These are phyloP conservation scores for Dipodomys ordii DNA, from an alignment of 2,113 vertebrate genomes.

Conservation along the genomic window DNA sequence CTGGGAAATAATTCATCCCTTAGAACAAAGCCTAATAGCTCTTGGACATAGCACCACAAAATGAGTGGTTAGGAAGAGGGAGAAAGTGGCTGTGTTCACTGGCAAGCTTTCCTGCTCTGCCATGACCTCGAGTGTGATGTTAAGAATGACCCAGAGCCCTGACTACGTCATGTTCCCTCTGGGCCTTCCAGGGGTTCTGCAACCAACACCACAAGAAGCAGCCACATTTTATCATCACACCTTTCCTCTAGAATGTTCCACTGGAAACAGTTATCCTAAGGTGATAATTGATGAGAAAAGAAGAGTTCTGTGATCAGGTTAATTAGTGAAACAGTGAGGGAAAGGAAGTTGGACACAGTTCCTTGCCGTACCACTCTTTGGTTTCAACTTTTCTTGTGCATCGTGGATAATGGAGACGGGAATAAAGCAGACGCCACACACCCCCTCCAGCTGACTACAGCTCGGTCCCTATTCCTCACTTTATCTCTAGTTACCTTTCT, in stretches of 20 bases:
- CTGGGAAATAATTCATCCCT: not conserved
- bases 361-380: not conserved
- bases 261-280: not conserved
- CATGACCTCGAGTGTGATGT: not conserved
- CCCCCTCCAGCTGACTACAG: not conserved
- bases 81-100: not conserved
- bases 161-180: not conserved
- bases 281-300: not conserved
- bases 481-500: not conserved
- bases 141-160: not conserved
- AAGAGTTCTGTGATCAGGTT: not conserved
- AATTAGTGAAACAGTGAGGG: not conserved
- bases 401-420: not conserved
- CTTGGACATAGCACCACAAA: not conserved
- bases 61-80: not conserved
- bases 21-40: not conserved
- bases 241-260: not conserved
- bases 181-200: not conserved
- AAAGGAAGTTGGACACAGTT: not conserved
- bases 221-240: not conserved
- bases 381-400: fast-evolving
- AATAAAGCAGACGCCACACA: fast-evolving
- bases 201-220: not conserved
- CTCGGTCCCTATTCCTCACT: not conserved
- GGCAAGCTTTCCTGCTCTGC: not conserved